Percentiles rank a stretch among this genome's conserved stretches.
Evolutionary conservation across 2,113 vertebrate genomes (phyloP).

Genomic region (Fukomys damarensis): DNA sequence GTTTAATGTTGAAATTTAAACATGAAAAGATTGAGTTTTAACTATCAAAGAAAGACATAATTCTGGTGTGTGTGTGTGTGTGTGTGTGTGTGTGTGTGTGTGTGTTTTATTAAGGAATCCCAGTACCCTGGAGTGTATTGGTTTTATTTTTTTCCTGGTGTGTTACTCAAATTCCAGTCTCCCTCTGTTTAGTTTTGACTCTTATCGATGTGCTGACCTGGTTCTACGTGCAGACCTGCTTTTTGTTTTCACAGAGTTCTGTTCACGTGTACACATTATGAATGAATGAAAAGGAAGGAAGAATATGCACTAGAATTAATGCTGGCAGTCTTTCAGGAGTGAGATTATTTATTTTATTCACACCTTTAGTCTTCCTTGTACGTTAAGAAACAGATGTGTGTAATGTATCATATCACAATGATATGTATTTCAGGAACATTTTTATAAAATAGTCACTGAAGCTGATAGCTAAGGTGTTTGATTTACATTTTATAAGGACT

Average conservation of each 20-base stretch:
- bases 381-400: background rate
- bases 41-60: background rate
- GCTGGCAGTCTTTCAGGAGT: background rate
- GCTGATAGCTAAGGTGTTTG: background rate
- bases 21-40: background rate
- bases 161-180: background rate
- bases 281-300: background rate
- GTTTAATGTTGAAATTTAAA: slow-evolving; percentile 19
- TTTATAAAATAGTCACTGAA: slow-evolving; percentile 1
- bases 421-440: background rate
- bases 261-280: background rate
- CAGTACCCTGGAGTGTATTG: background rate
- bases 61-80: background rate
- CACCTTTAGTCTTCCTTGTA: background rate
- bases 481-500: background rate
- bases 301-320: background rate
- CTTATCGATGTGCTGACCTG: background rate
- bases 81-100: background rate
- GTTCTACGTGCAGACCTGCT: background rate
- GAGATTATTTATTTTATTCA: background rate
- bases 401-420: background rate
- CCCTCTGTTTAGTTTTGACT: background rate
- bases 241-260: background rate
- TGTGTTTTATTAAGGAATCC: background rate
- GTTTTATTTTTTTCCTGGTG: background rate